phyloP scores from a whole-genome alignment of 1,140 invertebrate species.

The Anastrepha obliqua region DNA sequence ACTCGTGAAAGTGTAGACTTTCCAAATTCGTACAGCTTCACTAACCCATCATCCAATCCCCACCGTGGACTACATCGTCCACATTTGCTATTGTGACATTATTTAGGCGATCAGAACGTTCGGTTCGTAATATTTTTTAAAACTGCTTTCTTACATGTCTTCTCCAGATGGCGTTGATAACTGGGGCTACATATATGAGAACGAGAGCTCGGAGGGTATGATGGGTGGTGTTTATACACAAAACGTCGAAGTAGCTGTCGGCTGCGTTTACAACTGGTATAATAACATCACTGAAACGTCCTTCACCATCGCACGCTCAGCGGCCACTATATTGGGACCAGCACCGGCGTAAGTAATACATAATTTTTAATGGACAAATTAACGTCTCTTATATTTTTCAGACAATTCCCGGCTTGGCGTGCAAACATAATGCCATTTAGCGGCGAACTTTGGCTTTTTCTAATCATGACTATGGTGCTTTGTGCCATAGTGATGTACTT shows the following conservation, averaged over 20 bases:
- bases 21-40: too few relatives aligned
- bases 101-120: too few relatives aligned
- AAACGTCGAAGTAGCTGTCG: slow-evolving; percentile 69
- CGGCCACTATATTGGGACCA: slow-evolving; percentile 69
- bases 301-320: slow-evolving; percentile 66
- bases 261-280: slow-evolving; percentile 73
- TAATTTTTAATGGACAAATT: background rate
- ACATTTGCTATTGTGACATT: too few relatives aligned
- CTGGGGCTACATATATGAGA: slow-evolving; percentile 71
- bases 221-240: slow-evolving; percentile 68
- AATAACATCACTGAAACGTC: slow-evolving; percentile 68
- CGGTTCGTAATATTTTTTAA: background rate
- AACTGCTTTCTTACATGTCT: background rate
- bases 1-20: too few relatives aligned
- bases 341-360: slow-evolving; percentile 62
- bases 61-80: too few relatives aligned
- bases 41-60: too few relatives aligned
- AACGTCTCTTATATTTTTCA: background rate
- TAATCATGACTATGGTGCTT: slow-evolving; percentile 60
- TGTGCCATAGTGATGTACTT: slow-evolving; percentile 63
- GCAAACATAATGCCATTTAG: slow-evolving; percentile 67
- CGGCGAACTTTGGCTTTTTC: slow-evolving; percentile 62
- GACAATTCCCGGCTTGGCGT: slow-evolving; percentile 61
- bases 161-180: slow-evolving; percentile 67
- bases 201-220: slow-evolving; percentile 65